phyloP scores from a whole-genome alignment of 2,888 invertebrate species.

The Clostera curtula region DNA sequence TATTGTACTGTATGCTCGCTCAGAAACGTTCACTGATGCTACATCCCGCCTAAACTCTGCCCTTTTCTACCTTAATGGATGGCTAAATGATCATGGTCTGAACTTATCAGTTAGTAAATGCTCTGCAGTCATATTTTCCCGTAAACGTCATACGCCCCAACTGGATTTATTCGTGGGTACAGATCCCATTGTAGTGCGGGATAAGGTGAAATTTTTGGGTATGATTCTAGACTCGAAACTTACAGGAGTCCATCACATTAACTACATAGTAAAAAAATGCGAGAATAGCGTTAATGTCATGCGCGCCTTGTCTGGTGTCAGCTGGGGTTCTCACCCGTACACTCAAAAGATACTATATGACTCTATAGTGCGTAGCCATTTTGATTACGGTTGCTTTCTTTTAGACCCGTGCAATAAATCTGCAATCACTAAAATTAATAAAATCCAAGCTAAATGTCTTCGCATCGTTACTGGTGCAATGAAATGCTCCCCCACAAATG shows the following conservation, averaged over 20 bases:
- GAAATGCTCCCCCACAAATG: too few relatives aligned
- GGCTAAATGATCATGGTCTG: too few relatives aligned
- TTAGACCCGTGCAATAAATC: too few relatives aligned
- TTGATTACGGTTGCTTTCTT: too few relatives aligned
- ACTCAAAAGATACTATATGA: too few relatives aligned
- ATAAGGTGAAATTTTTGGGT: neutral
- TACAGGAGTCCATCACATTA: neutral
- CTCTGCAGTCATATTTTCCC: too few relatives aligned
- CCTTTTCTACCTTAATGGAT: neutral
- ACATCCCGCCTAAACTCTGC: neutral
- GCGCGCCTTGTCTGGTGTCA: too few relatives aligned
- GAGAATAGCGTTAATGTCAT: neutral
- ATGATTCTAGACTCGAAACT: neutral
- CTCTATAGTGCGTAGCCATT: too few relatives aligned
- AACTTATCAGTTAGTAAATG: neutral
- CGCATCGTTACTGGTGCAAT: too few relatives aligned
- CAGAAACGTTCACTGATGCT: neutral
- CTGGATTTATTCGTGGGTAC: neutral
- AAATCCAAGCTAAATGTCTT: too few relatives aligned
- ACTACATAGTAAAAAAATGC: neutral
- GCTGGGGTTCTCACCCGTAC: neutral
- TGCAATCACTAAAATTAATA: too few relatives aligned
- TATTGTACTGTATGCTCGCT: neutral
- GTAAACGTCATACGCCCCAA: too few relatives aligned
- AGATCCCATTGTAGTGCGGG: neutral